phyloP scores from a whole-genome alignment of 2,888 invertebrate species.

The Stenurella melanura region DNA sequence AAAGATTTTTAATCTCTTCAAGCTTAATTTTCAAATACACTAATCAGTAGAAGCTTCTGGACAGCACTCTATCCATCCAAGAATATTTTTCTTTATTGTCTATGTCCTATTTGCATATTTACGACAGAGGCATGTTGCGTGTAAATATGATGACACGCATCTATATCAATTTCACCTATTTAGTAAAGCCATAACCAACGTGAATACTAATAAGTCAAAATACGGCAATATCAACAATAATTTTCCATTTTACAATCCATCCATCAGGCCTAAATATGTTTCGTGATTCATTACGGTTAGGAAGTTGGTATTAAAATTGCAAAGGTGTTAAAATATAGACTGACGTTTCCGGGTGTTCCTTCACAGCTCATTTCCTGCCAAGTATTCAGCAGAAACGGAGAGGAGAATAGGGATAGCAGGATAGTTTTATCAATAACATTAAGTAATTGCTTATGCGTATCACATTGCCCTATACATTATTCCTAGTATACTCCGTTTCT shows the following conservation, averaged over 20 bases:
- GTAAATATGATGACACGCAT: not conserved
- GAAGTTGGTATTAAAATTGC: constrained; percentile 34
- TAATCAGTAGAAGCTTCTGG: too few species aligned
- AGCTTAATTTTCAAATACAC: too few species aligned
- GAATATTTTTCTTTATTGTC: too few species aligned
- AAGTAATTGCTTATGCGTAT: constrained; percentile 36
- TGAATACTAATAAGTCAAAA: constrained; percentile 16
- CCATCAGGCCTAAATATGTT: constrained; percentile 27
- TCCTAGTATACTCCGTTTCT: not conserved
- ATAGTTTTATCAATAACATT: constrained; percentile 37
- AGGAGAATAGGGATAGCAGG: constrained; percentile 10
- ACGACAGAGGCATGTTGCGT: not conserved
- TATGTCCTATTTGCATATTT: not conserved
- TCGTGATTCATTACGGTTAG: constrained; percentile 29
- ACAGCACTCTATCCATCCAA: too few species aligned
- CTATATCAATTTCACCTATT: not conserved
- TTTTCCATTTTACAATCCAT: constrained; percentile 15
- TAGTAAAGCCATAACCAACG: not conserved
- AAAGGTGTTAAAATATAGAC: constrained; percentile 34
- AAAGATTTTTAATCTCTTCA: too few species aligned
- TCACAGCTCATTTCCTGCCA: constrained; percentile 31
- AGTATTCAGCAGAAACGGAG: constrained; percentile 20
- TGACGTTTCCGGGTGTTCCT: constrained; percentile 37
- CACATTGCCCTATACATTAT: constrained; percentile 23
- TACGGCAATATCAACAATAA: constrained; percentile 21